Evolutionary conservation across 2,797 vertebrate genomes (phyloP), one percentile per base, ranked within the genome.

Genomic region (Prionace glauca): DNA sequence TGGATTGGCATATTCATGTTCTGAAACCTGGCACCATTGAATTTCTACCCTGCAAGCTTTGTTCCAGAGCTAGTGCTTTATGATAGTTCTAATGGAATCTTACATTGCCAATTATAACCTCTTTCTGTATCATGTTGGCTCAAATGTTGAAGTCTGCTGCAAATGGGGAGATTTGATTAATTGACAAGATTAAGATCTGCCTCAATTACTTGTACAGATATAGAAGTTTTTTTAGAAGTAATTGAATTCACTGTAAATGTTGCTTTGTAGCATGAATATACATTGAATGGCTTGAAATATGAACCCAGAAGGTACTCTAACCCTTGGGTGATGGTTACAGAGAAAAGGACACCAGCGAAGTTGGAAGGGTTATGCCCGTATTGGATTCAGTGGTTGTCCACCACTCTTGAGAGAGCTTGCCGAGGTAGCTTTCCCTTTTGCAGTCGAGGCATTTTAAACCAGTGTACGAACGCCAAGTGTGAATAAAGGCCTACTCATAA

Each of bases 401-500:
- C 90, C 90, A 92, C n/a, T 32, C 62, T 92, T 22, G 18, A 91
- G 26, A 29, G 60, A 22, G 7, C 62, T 69, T 67, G n/a, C 62
- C 20, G 90, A 92, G 90, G 67, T 41, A 92, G 90, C 62, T 92
- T 92, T n/a, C 67, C 62, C 90, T 67, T 62, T 69, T 92, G 90
- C 90, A 65, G n/a, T 92, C 62, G 3, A 92, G 24, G 62, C 62
- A 67, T 92, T 92, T 92, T 67, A 92, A 45, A 36, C 62, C 22
- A 92, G 32, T 36, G 41, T 36, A 92, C 1, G 26, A 65, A n/a
- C 10, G 90, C 90, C 90, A 92, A 67, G 62, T 92, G n/a, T 92
- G 90, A 92, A 92, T 92, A 92, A 92, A 92, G n/a, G 62, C 90
- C n/a, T 92, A 92, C 90, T 67, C 90, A 92, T 92, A 92, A 92